These are phyloP conservation scores for Medauroidea extradentata DNA, from an alignment of 1,140 invertebrate species.

Conservation along the genomic window DNA sequence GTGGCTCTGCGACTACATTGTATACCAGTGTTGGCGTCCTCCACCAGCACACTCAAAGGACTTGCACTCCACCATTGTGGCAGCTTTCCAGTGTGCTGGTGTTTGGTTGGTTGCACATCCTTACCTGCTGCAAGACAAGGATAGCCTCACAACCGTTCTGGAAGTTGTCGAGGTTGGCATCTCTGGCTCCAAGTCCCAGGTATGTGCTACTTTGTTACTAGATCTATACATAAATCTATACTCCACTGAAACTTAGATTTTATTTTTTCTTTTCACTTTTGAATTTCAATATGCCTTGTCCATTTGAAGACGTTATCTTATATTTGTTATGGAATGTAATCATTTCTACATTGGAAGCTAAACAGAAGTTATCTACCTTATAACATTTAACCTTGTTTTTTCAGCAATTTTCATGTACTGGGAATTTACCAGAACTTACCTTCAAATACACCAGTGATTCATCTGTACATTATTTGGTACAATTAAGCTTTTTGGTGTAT, in stretches of 20 bases:
- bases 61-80: constrained; percentile 95
- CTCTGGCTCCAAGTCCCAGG: constrained; percentile 84
- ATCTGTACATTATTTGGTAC: too few relatives aligned
- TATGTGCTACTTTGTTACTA: too few relatives aligned
- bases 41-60: constrained; percentile 95
- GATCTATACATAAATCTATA: too few relatives aligned
- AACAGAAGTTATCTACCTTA: too few relatives aligned
- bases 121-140: constrained; percentile 83
- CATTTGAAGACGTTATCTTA: neutral
- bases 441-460: too few relatives aligned
- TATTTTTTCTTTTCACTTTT: neutral
- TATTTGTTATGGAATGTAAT: too few relatives aligned
- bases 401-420: too few relatives aligned
- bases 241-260: neutral
- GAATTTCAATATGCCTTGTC: neutral
- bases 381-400: too few relatives aligned
- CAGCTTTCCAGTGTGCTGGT: constrained; percentile 86
- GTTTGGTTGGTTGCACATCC: constrained; percentile 90
- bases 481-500: too few relatives aligned
- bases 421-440: too few relatives aligned
- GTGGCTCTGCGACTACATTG: constrained; percentile 97
- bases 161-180: constrained; percentile 97
- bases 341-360: too few relatives aligned
- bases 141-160: constrained; percentile 86
- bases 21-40: constrained; percentile 91